Percentiles rank a stretch among this genome's conserved stretches.
Evolutionary conservation across 2,888 invertebrate genomes (phyloP).

Genomic region (Cryptus viduatorius): DNA sequence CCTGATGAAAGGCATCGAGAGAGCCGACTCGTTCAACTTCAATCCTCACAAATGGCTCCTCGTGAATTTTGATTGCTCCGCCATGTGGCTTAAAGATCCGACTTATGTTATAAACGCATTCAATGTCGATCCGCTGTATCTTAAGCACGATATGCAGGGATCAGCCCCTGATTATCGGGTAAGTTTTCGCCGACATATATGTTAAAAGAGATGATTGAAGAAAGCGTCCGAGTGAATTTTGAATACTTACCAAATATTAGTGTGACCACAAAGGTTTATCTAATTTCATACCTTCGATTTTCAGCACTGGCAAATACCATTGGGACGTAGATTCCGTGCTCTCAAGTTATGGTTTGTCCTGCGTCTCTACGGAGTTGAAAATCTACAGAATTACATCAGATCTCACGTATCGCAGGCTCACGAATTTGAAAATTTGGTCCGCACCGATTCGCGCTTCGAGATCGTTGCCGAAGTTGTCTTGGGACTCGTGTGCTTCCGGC

Average conservation of each 20-base stretch:
- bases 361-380: constrained; percentile 94
- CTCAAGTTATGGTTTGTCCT: constrained; percentile 98
- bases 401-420: constrained; percentile 94
- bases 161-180: constrained; percentile 96
- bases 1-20: constrained; percentile 94
- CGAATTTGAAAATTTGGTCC: constrained; percentile 93
- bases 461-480: constrained; percentile 95
- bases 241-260: too few relatives aligned
- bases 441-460: constrained; percentile 93
- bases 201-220: too few relatives aligned
- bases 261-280: neutral
- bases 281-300: constrained; percentile 49
- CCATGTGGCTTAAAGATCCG: constrained; percentile 98
- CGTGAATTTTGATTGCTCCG: constrained; percentile 99
- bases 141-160: constrained; percentile 97
- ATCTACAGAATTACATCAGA: constrained; percentile 94
- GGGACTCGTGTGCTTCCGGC: constrained; percentile 98
- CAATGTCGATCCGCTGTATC: constrained; percentile 98
- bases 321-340: constrained; percentile 96
- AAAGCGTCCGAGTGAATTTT: too few relatives aligned
- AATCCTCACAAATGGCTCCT: constrained; percentile 99
- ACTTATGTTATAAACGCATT: constrained; percentile 97
- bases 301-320: constrained; percentile 97
- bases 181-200: constrained; percentile 71
- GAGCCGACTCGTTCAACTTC: constrained; percentile 98